Conservation (phyloP, 2,888 invertebrate genomes). For the Chrysodeixis includens region DNA sequence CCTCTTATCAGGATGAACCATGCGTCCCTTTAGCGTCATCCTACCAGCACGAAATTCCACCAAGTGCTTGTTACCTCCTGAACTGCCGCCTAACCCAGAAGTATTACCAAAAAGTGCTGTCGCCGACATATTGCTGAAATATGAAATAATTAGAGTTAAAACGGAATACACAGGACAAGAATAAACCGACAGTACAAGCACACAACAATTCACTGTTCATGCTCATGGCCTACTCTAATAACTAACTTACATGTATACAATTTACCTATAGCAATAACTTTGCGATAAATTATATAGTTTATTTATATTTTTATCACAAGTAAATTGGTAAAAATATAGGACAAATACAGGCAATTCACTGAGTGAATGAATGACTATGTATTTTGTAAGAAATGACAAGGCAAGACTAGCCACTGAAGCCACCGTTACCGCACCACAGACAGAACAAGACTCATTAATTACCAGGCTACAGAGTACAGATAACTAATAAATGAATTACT, state of each 20-base stretch:
- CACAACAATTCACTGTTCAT: not conserved
- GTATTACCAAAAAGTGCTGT: slow-evolving; percentile 94
- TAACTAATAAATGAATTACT: too few species aligned
- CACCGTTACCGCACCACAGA: not conserved
- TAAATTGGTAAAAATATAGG: not conserved
- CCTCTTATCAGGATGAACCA: slow-evolving; percentile 97
- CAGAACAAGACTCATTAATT: not conserved
- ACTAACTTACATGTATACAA: not conserved
- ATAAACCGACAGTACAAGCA: not conserved
- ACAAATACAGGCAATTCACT: not conserved
- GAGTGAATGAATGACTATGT: slow-evolving; percentile 6
- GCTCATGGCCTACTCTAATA: not conserved
- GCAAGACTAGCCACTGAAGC: not conserved
- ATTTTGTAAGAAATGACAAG: not conserved
- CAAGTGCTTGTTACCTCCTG: slow-evolving; percentile 95
- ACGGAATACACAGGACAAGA: not conserved
- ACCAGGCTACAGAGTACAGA: not conserved
- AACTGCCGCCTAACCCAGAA: slow-evolving; percentile 93
- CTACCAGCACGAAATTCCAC: slow-evolving; percentile 99
- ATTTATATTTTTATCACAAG: not conserved
- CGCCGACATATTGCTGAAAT: slow-evolving; percentile 87
- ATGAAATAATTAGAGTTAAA: not conserved
- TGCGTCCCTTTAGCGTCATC: slow-evolving; percentile 97
- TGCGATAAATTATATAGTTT: not conserved
- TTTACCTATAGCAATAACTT: not conserved